Evolutionary conservation across 2,888 invertebrate genomes (phyloP).

Genomic region (Caenorhabditis wallacei): DNA sequence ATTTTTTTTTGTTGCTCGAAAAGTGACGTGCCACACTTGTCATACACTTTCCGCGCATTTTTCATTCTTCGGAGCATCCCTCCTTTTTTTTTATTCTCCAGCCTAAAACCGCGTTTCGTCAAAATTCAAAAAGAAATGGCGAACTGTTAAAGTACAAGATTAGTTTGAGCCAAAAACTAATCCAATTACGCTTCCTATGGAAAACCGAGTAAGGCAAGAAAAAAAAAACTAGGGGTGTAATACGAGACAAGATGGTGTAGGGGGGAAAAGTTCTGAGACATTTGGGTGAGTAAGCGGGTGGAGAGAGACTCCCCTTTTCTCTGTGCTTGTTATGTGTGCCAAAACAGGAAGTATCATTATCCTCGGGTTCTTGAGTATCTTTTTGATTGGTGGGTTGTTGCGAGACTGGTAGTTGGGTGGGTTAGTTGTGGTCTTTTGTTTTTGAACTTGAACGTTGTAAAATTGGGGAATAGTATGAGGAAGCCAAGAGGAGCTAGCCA

Average conservation of each 20-base stretch:
- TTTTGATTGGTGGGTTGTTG: conserved; percentile 53
- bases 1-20: conserved; percentile 27
- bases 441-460: not conserved
- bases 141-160: conserved; percentile 44
- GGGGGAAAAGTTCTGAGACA: conserved; percentile 49
- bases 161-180: conserved; percentile 7
- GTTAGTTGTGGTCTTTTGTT: conserved; percentile 6
- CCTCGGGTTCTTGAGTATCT: conserved; percentile 60
- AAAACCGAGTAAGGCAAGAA: conserved; percentile 8
- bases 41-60: conserved; percentile 61
- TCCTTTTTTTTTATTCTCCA: conserved; percentile 1
- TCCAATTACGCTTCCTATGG: conserved; percentile 28
- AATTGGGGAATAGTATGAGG: not conserved
- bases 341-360: conserved; percentile 69
- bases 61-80: conserved; percentile 27
- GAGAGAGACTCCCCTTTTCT: conserved; percentile 9
- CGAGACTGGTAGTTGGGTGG: conserved; percentile 2
- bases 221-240: conserved; percentile 29
- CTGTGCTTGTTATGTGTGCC: conserved; percentile 35
- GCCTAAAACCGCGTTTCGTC: conserved; percentile 6
- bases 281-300: conserved; percentile 43
- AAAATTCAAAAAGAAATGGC: not conserved
- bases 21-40: conserved; percentile 61
- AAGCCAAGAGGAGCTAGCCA: too few relatives aligned
- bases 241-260: conserved; percentile 46